A percentile compares a stretch with the other conserved stretches of the same genome.
Conservation (phyloP, 1,140 invertebrate genomes). For the Planococcus citri region DNA sequence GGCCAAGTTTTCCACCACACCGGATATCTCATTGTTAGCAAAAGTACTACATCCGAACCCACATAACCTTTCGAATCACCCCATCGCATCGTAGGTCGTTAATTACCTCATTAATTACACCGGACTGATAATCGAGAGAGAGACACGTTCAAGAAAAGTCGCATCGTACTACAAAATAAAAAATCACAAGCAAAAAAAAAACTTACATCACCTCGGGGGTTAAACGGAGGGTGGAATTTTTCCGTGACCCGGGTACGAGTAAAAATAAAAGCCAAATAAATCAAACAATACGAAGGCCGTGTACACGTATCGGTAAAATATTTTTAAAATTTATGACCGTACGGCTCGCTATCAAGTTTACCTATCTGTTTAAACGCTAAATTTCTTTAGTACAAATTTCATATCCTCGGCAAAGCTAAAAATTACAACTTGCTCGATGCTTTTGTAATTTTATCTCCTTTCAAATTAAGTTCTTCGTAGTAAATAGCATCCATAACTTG, state of each 20-base stretch:
- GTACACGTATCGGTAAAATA: background rate
- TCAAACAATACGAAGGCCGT: background rate
- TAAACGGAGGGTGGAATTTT: too few species aligned
- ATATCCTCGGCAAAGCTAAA: background rate
- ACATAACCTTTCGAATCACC: too few species aligned
- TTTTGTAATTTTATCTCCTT: background rate
- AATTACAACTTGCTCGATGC: slow-evolving; percentile 1
- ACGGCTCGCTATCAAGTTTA: background rate
- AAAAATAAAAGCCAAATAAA: background rate
- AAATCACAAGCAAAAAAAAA: background rate
- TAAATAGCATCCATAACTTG: background rate
- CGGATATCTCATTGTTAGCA: too few species aligned
- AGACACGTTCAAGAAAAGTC: background rate
- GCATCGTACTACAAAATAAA: too few species aligned
- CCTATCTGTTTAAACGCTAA: background rate
- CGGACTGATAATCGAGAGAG: background rate
- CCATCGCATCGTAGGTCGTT: background rate
- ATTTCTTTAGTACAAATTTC: background rate
- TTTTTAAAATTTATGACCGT: background rate
- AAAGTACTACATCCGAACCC: too few species aligned
- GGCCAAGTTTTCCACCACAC: too few species aligned
- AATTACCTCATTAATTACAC: background rate
- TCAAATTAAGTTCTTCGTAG: background rate
- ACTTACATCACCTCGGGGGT: too few species aligned
- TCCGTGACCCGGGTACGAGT: too few species aligned